These are phyloP conservation scores for Gastrophryne carolinensis DNA, from an alignment of 2,797 vertebrate genomes.

Conservation along the genomic window DNA sequence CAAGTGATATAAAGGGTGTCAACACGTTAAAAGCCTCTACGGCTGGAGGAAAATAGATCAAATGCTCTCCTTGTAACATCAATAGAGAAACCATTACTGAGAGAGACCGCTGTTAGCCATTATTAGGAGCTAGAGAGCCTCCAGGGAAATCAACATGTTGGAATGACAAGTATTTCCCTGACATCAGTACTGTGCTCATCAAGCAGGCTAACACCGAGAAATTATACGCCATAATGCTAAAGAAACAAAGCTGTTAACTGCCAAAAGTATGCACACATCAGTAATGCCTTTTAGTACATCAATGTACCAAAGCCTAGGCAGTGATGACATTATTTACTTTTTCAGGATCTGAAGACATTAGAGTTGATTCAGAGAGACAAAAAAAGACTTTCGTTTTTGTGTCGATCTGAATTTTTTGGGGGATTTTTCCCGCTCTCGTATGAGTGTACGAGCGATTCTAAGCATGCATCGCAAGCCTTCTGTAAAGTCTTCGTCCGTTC, in stretches of 20 bases:
- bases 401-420: too few species aligned
- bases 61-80: neutral
- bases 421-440: too few species aligned
- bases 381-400: too few species aligned
- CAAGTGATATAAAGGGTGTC: constrained; percentile 3
- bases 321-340: too few species aligned
- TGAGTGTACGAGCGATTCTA: too few species aligned
- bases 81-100: constrained; percentile 5
- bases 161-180: constrained; percentile 8
- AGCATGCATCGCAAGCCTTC: too few species aligned
- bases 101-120: constrained; percentile 5
- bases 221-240: neutral
- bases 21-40: neutral
- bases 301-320: too few species aligned
- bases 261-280: neutral
- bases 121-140: constrained; percentile 2
- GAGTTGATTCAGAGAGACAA: too few species aligned
- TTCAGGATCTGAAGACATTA: too few species aligned
- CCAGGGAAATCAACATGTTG: constrained; percentile 6
- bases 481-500: too few species aligned
- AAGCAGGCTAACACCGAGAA: neutral
- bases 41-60: constrained; percentile 5
- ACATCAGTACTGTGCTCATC: neutral
- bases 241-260: neutral
- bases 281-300: too few species aligned